Conservation (phyloP, 2,797 vertebrate species). For the Girardinus metallicus region DNA sequence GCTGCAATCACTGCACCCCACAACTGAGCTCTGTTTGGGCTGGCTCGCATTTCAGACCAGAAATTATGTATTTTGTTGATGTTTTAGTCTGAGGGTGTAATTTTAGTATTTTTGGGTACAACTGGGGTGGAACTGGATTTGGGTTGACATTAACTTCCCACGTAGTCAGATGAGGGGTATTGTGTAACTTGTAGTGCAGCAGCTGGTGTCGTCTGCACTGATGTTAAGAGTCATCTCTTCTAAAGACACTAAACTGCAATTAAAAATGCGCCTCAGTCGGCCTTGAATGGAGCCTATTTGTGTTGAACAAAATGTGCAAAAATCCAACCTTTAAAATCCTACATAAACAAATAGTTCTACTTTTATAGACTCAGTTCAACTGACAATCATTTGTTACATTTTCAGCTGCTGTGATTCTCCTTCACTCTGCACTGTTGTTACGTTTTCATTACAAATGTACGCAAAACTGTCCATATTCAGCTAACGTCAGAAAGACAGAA, state of each 20-base stretch:
- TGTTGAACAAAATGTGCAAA: background rate
- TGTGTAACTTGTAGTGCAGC: background rate
- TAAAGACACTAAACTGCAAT: background rate
- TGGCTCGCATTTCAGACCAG: constrained; percentile 35
- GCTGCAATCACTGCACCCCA: constrained; percentile 22
- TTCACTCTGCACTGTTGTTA: too few species aligned
- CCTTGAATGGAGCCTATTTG: background rate
- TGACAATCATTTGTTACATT: background rate
- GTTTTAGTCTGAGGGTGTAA: constrained; percentile 41
- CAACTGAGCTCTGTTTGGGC: constrained; percentile 22
- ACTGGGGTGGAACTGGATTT: constrained; percentile 28
- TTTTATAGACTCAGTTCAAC: too few species aligned
- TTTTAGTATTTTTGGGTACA: constrained; percentile 25
- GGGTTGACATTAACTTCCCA: constrained; percentile 4
- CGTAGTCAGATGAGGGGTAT: background rate
- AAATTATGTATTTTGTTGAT: constrained; percentile 42
- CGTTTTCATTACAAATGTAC: too few species aligned
- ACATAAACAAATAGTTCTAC: too few species aligned
- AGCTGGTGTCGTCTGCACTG: background rate
- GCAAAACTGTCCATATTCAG: too few species aligned
- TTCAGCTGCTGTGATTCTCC: background rate
- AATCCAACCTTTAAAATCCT: too few species aligned
- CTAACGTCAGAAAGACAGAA: too few species aligned
- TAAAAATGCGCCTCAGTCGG: too few species aligned
- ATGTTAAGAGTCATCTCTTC: background rate